Conservation (phyloP, 2,888 invertebrate genomes). For the Lepidochitona cinerea region DNA sequence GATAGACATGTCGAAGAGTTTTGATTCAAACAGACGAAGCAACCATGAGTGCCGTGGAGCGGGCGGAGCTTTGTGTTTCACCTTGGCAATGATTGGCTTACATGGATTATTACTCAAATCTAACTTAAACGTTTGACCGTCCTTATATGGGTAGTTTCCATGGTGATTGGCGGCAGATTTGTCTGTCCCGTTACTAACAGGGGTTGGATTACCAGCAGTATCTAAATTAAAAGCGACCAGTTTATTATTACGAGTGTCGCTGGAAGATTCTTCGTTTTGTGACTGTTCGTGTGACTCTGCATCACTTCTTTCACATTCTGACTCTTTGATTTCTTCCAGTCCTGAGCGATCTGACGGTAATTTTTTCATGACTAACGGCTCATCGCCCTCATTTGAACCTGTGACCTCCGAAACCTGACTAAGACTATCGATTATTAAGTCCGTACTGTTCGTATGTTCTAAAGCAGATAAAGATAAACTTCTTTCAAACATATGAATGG, state of each 20-base stretch:
- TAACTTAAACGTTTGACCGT: background rate
- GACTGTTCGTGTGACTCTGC: background rate
- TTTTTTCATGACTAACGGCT: background rate
- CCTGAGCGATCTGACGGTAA: background rate
- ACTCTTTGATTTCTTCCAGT: background rate
- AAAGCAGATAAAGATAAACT: conserved; percentile 48
- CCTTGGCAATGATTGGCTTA: background rate
- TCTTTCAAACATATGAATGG: conserved; percentile 30
- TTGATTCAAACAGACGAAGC: conserved; percentile 94
- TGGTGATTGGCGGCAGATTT: too few species aligned
- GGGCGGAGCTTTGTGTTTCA: conserved; percentile 19
- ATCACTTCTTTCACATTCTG: too few species aligned
- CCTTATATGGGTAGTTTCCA: background rate
- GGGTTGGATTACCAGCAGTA: background rate
- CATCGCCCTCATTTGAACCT: background rate
- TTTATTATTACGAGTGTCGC: background rate
- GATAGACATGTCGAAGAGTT: conserved; percentile 98
- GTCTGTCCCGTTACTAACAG: background rate
- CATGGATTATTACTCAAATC: background rate
- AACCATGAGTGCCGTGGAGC: conserved; percentile 73
- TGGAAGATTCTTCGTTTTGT: background rate
- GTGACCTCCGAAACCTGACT: background rate
- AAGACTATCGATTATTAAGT: background rate
- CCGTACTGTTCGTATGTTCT: conserved; percentile 34
- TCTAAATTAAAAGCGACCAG: background rate